Evolutionary conservation across 2,113 vertebrate genomes (phyloP).

Genomic region (Meles meles): DNA sequence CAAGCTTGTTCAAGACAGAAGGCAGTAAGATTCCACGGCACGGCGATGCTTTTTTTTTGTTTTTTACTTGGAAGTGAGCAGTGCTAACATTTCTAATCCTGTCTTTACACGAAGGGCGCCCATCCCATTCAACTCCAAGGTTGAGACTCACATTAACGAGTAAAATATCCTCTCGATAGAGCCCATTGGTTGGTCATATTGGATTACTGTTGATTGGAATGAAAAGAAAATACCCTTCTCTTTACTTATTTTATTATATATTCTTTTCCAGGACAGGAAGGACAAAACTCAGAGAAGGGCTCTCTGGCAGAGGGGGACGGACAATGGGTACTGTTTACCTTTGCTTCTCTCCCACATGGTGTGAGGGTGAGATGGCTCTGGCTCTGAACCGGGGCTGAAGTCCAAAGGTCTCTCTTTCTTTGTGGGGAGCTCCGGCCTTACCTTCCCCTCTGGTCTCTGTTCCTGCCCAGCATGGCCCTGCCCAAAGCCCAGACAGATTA

Average conservation of each 20-base stretch:
- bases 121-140: constrained; percentile 36
- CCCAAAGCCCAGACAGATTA: constrained; percentile 79
- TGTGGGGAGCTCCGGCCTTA: constrained; percentile 76
- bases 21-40: not conserved
- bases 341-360: constrained; percentile 49
- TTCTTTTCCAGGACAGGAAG: constrained; percentile 24
- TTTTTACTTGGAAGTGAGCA: constrained; percentile 51
- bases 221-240: not conserved
- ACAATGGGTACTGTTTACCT: constrained; percentile 67
- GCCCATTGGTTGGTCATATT: constrained; percentile 4
- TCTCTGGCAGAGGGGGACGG: constrained; percentile 45
- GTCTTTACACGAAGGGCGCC: not conserved
- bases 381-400: constrained; percentile 72
- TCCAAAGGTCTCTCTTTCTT: constrained; percentile 82
- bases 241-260: not conserved
- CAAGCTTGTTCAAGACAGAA: constrained; percentile 37
- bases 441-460: constrained; percentile 72
- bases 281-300: constrained; percentile 39
- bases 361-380: constrained; percentile 50
- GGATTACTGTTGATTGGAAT: constrained; percentile 27
- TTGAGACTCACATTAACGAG: constrained; percentile 40
- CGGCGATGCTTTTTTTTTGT: constrained; percentile 30
- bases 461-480: constrained; percentile 79
- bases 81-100: constrained; percentile 4
- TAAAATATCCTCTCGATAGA: constrained; percentile 53